phyloP scores from a whole-genome alignment of 1,140 invertebrate genomes.

The Potamilus streckersoni region DNA sequence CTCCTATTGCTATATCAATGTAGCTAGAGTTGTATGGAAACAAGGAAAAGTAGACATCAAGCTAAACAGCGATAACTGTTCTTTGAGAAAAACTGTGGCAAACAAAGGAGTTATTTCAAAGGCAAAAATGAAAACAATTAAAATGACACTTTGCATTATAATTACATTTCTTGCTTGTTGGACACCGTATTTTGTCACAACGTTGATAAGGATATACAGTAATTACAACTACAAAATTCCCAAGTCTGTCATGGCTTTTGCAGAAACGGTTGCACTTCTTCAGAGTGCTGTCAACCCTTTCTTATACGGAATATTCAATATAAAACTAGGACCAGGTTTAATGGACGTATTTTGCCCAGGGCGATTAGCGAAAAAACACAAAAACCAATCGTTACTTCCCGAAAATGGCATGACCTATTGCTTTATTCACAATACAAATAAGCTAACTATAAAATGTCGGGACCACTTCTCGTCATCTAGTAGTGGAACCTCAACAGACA shows the following conservation, averaged over 20 bases:
- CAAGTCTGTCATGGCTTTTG: conserved; percentile 59
- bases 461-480: conserved; percentile 17
- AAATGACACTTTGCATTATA: conserved; percentile 69
- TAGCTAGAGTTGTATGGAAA: conserved; percentile 65
- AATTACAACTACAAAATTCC: conserved; percentile 65
- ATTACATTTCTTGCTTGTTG: conserved; percentile 67
- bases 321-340: conserved; percentile 57
- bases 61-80: conserved; percentile 22
- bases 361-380: conserved; percentile 13
- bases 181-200: conserved; percentile 69
- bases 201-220: conserved; percentile 66
- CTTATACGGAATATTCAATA: conserved; percentile 69
- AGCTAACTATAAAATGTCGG: conserved; percentile 16
- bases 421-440: conserved; percentile 13
- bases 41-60: conserved; percentile 31
- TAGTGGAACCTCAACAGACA: conserved; percentile 34
- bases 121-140: conserved; percentile 70
- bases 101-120: conserved; percentile 57
- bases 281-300: conserved; percentile 69
- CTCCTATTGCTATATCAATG: conserved; percentile 68
- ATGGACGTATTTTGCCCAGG: conserved; percentile 51
- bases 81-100: conserved; percentile 45
- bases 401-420: conserved; percentile 14
- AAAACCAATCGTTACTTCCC: conserved; percentile 3
- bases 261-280: conserved; percentile 67